These are phyloP conservation scores for Arnoldichthys spilopterus DNA, from an alignment of 2,797 vertebrate species.

Conservation along the genomic window DNA sequence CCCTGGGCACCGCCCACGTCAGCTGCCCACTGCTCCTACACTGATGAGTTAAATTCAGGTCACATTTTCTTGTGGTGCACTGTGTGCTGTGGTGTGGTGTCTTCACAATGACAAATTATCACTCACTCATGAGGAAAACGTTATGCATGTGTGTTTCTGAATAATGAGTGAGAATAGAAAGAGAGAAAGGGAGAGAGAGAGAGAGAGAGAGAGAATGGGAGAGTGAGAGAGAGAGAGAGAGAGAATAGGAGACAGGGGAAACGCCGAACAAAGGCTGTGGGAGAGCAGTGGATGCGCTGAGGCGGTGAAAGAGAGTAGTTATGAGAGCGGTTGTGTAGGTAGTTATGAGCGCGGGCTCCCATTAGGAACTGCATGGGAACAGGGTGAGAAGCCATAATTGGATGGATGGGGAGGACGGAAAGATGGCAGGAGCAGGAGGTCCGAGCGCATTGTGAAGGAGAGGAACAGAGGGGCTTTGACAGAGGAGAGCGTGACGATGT, in stretches of 20 bases:
- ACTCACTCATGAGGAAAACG: neutral
- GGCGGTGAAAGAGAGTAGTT: constrained; percentile 60
- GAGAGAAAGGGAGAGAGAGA: neutral
- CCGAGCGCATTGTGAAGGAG: constrained; percentile 68
- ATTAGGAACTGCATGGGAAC: constrained; percentile 64
- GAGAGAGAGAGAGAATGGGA: neutral
- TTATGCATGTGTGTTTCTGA: neutral
- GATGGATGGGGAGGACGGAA: constrained; percentile 67
- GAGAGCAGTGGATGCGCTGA: neutral
- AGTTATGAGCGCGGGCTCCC: constrained; percentile 54
- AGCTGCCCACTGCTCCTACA: too few relatives aligned
- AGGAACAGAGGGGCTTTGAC: constrained; percentile 73
- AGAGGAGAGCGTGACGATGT: constrained; percentile 63
- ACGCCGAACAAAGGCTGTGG: neutral
- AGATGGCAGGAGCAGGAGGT: constrained; percentile 71
- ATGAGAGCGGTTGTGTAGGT: constrained; percentile 54
- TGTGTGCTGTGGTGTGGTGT: too few relatives aligned
- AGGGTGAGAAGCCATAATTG: constrained; percentile 71
- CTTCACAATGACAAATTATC: too few relatives aligned
- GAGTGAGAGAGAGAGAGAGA: constrained; percentile 8
- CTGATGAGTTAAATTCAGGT: too few relatives aligned
- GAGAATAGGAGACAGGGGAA: constrained; percentile 15
- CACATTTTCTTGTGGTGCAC: too few relatives aligned
- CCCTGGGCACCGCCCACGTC: too few relatives aligned
- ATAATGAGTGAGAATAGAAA: neutral